Conservation (phyloP, 2,113 vertebrate species). For the Collichthys lucidus region DNA sequence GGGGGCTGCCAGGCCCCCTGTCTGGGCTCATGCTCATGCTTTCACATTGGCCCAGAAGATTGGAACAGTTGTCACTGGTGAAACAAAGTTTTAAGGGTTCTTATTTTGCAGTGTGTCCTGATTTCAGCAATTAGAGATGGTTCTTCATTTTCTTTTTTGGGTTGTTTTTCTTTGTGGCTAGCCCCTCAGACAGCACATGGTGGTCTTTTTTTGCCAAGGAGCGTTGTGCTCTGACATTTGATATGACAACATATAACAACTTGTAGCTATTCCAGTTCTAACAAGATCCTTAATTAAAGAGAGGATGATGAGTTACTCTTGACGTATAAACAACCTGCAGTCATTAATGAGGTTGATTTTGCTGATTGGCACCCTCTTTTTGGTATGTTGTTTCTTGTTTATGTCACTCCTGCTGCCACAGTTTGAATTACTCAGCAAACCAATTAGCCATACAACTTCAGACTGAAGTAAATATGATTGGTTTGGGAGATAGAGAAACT, state of each 20-base stretch:
- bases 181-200: not conserved
- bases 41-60: slow-evolving; percentile 51
- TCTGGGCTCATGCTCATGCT: slow-evolving; percentile 37
- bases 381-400: slow-evolving; percentile 65
- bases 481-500: slow-evolving; percentile 23
- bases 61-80: slow-evolving; percentile 52
- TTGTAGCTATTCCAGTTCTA: slow-evolving; percentile 20
- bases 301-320: slow-evolving; percentile 5
- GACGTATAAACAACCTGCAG: slow-evolving; percentile 61
- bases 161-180: slow-evolving; percentile 23
- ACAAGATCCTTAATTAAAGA: slow-evolving; percentile 60
- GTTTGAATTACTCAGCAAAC: slow-evolving; percentile 56
- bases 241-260: slow-evolving; percentile 22
- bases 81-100: slow-evolving; percentile 50
- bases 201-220: slow-evolving; percentile 16
- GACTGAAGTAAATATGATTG: slow-evolving; percentile 45
- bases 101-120: slow-evolving; percentile 36
- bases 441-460: slow-evolving; percentile 65
- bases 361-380: slow-evolving; percentile 67
- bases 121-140: slow-evolving; percentile 54
- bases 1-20: slow-evolving; percentile 34
- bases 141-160: too few relatives aligned
- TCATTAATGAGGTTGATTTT: slow-evolving; percentile 63
- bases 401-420: slow-evolving; percentile 58
- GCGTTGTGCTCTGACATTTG: slow-evolving; percentile 46